These are phyloP conservation scores for Andinoacara biseriatus DNA, from an alignment of 2,113 vertebrate species.

Conservation along the genomic window DNA sequence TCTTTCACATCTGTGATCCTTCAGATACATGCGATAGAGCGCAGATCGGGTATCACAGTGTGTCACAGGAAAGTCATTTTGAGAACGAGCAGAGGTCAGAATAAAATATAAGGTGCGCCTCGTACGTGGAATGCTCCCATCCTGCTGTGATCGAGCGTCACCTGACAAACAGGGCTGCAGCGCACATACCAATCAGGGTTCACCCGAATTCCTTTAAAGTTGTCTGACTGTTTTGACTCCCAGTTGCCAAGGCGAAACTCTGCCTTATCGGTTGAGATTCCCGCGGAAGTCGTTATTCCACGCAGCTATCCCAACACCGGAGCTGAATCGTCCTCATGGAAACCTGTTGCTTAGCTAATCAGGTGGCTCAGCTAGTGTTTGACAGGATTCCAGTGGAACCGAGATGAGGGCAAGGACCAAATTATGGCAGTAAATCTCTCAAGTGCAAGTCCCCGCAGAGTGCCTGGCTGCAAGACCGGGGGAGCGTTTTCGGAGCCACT, in stretches of 20 bases:
- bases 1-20: slow-evolving; percentile 10
- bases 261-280: slow-evolving; percentile 32
- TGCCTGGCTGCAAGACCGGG: slow-evolving; percentile 48
- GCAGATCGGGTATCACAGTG: not conserved
- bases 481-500: slow-evolving; percentile 68
- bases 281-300: not conserved
- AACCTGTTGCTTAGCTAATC: slow-evolving; percentile 42
- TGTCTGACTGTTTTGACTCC: slow-evolving; percentile 58
- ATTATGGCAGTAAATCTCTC: slow-evolving; percentile 72
- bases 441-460: slow-evolving; percentile 61
- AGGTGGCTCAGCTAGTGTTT: slow-evolving; percentile 44
- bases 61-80: not conserved
- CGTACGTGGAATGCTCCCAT: not conserved
- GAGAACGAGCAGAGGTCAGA: not conserved
- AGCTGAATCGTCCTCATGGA: slow-evolving; percentile 23
- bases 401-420: slow-evolving; percentile 60
- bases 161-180: not conserved
- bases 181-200: slow-evolving; percentile 24
- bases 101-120: not conserved
- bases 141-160: slow-evolving; percentile 12
- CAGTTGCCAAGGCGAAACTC: slow-evolving; percentile 59
- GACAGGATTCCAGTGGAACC: slow-evolving; percentile 44
- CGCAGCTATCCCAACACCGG: slow-evolving; percentile 10
- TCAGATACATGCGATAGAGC: not conserved
- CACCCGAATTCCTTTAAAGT: slow-evolving; percentile 51